These are phyloP conservation scores for Athene cunicularia DNA, from an alignment of 2,113 vertebrate species.

Conservation along the genomic window DNA sequence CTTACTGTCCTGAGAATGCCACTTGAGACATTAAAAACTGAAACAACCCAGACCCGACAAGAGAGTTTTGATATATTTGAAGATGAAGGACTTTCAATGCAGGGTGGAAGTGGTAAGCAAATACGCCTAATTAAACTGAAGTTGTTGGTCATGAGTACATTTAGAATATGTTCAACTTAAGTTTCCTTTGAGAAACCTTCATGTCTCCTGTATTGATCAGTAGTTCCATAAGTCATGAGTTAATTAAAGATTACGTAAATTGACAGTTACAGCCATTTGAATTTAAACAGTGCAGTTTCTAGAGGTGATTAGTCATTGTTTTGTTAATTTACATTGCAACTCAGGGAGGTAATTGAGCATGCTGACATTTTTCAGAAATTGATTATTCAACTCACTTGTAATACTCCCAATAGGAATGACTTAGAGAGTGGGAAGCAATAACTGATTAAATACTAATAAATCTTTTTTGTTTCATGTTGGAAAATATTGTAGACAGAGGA, in stretches of 20 bases:
- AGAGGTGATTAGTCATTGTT: slow-evolving; percentile 17
- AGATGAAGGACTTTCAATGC: slow-evolving; percentile 90
- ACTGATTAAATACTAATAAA: background rate
- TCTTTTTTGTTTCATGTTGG: background rate
- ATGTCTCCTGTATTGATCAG: background rate
- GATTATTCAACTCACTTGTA: background rate
- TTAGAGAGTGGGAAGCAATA: background rate
- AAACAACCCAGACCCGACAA: slow-evolving; percentile 79
- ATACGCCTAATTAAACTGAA: background rate
- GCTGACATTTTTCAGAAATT: slow-evolving; percentile 41
- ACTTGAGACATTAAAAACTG: slow-evolving; percentile 81
- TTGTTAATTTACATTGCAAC: slow-evolving; percentile 24
- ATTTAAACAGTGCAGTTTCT: slow-evolving; percentile 27
- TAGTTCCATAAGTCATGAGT: background rate
- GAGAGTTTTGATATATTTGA: slow-evolving; percentile 99
- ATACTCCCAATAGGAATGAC: background rate
- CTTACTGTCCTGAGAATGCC: slow-evolving; percentile 88
- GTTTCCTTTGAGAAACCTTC: background rate
- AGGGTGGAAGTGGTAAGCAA: slow-evolving; percentile 82
- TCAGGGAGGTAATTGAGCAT: slow-evolving; percentile 22
- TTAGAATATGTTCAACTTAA: background rate
- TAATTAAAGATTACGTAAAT: slow-evolving; percentile 5
- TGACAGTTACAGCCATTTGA: background rate
- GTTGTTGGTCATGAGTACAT: background rate
- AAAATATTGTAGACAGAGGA: background rate